phyloP scores from a whole-genome alignment of 1,140 invertebrate genomes.

The Polyergus mexicanus region DNA sequence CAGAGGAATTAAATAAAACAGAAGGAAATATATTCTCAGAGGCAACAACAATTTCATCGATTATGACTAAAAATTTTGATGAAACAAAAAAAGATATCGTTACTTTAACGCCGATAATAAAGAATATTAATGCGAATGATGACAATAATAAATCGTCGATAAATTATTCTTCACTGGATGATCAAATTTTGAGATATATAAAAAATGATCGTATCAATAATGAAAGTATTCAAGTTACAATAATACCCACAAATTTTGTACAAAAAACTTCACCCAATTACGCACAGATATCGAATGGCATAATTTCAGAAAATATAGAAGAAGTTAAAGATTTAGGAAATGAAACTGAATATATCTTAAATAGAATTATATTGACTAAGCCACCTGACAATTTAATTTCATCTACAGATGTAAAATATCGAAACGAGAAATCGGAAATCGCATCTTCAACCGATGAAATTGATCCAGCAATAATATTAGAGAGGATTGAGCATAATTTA shows the following conservation, averaged over 20 bases:
- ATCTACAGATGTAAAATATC: neutral
- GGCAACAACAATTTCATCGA: neutral
- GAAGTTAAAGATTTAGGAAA: neutral
- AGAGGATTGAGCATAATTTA: neutral
- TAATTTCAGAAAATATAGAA: constrained; percentile 9
- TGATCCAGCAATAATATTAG: constrained; percentile 1
- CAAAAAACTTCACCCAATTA: constrained; percentile 23
- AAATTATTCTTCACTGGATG: constrained; percentile 18
- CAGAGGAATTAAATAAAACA: neutral
- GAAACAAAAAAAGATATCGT: neutral
- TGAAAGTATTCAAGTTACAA: constrained; percentile 19
- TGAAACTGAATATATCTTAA: neutral
- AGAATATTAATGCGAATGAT: no score
- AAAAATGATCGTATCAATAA: constrained; percentile 2
- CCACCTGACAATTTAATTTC: neutral
- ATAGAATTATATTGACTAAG: neutral
- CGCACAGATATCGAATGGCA: neutral
- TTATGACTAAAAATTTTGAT: neutral
- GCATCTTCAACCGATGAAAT: neutral
- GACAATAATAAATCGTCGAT: neutral
- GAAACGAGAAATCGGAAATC: neutral
- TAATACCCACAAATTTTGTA: neutral
- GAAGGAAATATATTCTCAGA: neutral
- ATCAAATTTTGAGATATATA: neutral
- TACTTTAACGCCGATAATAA: neutral